Percentiles rank a stretch among this genome's conserved stretches.
These are phyloP conservation scores for Lampropteryx suffumata DNA, from an alignment of 2,888 invertebrate genomes.

Conservation along the genomic window DNA sequence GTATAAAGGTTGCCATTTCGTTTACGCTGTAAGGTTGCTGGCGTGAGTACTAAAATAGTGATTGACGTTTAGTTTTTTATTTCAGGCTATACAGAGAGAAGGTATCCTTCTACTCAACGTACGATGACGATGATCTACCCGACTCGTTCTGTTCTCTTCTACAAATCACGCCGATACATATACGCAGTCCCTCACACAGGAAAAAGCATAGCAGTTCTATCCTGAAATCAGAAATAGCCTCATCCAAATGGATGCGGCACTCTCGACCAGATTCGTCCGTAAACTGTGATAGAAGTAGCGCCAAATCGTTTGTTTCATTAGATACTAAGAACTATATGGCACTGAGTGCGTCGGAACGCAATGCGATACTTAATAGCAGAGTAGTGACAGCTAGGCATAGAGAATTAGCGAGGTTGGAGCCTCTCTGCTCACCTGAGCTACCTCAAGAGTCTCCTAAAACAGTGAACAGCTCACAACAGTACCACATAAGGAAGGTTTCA, in stretches of 20 bases:
- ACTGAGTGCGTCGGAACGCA: slow-evolving; percentile 61
- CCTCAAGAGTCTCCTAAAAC: slow-evolving; percentile 53
- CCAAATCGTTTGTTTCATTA: slow-evolving; percentile 73
- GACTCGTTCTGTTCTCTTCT: slow-evolving; percentile 70
- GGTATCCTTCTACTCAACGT: slow-evolving; percentile 49
- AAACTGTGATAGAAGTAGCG: slow-evolving; percentile 73
- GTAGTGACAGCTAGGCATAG: slow-evolving; percentile 68
- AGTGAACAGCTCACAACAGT: slow-evolving; percentile 49
- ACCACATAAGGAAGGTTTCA: slow-evolving; percentile 69
- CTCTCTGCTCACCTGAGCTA: slow-evolving; percentile 62
- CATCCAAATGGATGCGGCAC: slow-evolving; percentile 74
- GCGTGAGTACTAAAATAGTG: too few relatives aligned
- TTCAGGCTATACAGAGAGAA: slow-evolving; percentile 48
- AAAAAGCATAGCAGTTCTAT: slow-evolving; percentile 67
- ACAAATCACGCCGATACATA: slow-evolving; percentile 74
- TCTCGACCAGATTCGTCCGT: slow-evolving; percentile 69
- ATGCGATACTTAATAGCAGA: slow-evolving; percentile 53
- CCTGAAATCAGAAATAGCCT: slow-evolving; percentile 72
- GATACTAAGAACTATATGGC: slow-evolving; percentile 63
- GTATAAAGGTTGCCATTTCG: too few relatives aligned
- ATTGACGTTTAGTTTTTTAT: background rate
- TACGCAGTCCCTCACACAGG: slow-evolving; percentile 61
- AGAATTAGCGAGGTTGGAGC: slow-evolving; percentile 63
- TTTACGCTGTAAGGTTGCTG: too few relatives aligned
- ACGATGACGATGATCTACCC: slow-evolving; percentile 56